Evolutionary conservation across 2,113 vertebrate species (phyloP), one percentile per base, ranked within the genome.

Genomic region (Microcebus jonahi): DNA sequence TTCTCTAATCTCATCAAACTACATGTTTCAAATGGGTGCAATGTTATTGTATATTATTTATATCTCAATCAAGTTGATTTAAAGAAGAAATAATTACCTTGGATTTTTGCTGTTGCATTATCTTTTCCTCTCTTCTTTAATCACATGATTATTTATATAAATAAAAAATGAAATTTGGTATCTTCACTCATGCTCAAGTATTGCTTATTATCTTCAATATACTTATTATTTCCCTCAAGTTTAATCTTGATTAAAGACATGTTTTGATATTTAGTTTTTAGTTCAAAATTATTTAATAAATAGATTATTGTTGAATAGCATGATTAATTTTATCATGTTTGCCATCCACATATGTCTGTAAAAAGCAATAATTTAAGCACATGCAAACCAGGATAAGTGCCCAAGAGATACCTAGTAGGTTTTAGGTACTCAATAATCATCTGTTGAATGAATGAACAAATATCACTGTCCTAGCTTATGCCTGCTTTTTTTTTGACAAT

Each of bases 321-420:
- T 59, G 11, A 71, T 7, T n/a, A 55, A 84, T 65, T 39, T 73
- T 81, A 45, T 65, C 36, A 67, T 39, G 2, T 81, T 75, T 86
- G 5, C 3, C 82, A 63, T 27, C 4, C 6, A 25, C 12, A 39
- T 20, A 63, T 90, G 15, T 48, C 68, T 90, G 9, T 39, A 61
- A 53, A 53, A 94, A 90, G 55, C 23, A 88, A 63, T 63, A 75
- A 87, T 83, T 36, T 59, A 50, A 92, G 50, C 59, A 25, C 34
- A 10, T 59, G 1, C 7, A 90, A 83, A 25, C 15, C 13, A 82
- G 6, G 25, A 11, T 50, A 70, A 15, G 1, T 88, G 2, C 15
- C 25, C 39, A 42, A 27, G 11, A 79, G 5, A 70, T 25, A 36
- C 14, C 3, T 59, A 29, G 4, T 45, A 15, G 53, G 3, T 17